Percentiles rank a stretch among this genome's conserved stretches.
Conservation (phyloP, 1,140 invertebrate species). For the Trissolcus basalis region DNA sequence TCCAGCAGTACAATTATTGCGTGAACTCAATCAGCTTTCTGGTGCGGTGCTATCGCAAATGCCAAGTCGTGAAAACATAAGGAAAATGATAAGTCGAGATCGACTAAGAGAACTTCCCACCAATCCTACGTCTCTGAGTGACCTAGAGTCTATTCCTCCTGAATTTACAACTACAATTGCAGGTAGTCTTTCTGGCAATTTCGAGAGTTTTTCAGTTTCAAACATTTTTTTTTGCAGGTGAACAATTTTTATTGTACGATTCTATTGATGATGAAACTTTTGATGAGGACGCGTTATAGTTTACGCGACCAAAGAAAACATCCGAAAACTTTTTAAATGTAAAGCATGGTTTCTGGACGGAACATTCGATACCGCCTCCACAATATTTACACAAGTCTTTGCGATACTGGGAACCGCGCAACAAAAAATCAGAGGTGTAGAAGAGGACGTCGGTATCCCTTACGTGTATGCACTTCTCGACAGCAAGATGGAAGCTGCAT, state of each 20-base stretch:
- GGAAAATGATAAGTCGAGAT: neutral
- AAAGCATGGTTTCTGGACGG: slow-evolving; percentile 23
- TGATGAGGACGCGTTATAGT: slow-evolving; percentile 9
- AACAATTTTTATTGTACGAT: too few species aligned
- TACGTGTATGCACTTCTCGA: slow-evolving; percentile 8
- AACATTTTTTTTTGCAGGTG: neutral
- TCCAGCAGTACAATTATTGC: neutral
- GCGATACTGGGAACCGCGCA: slow-evolving; percentile 1
- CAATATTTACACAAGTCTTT: slow-evolving; percentile 14
- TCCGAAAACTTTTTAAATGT: slow-evolving; percentile 6
- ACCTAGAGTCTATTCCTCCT: neutral
- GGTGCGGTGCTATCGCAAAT: neutral
- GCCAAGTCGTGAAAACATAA: neutral
- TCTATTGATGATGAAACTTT: neutral
- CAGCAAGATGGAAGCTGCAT: neutral
- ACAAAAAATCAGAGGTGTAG: slow-evolving; percentile 6
- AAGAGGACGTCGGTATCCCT: slow-evolving; percentile 12
- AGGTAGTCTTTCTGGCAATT: neutral
- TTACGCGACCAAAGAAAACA: slow-evolving; percentile 14
- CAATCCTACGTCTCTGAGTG: neutral
- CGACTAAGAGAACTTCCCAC: neutral
- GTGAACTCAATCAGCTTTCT: neutral
- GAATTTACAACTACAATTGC: neutral
- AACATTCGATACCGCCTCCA: slow-evolving; percentile 7
- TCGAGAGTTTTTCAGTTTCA: neutral